Conservation (phyloP, 2,113 vertebrate genomes). For the Myodes glareolus region DNA sequence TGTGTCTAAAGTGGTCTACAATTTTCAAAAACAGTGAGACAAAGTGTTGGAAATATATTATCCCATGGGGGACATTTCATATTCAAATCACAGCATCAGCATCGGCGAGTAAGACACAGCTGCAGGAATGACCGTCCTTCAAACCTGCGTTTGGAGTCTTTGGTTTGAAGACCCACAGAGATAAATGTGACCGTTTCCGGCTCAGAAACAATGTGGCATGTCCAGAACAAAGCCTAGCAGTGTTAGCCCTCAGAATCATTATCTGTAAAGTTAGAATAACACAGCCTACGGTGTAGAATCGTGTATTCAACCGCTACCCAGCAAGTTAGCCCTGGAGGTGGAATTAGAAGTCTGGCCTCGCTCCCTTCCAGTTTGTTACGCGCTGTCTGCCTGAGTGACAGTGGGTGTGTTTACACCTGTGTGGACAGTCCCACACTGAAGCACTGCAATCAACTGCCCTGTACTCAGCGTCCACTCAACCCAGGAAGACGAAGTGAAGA, state of each 20-base stretch:
- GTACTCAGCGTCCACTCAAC: too few relatives aligned
- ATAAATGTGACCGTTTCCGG: neutral
- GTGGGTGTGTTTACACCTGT: neutral
- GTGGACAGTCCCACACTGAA: neutral
- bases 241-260: neutral
- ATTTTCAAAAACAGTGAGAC: neutral
- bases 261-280: neutral
- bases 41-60: neutral
- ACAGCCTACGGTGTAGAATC: neutral
- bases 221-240: neutral
- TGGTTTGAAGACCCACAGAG: neutral
- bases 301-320: too few relatives aligned
- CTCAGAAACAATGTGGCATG: neutral
- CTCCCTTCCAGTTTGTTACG: neutral
- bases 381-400: fast-evolving
- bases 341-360: neutral
- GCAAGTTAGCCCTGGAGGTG: neutral
- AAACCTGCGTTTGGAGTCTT: neutral
- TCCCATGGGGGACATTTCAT: neutral
- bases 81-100: neutral
- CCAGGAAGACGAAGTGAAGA: fast-evolving
- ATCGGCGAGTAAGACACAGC: neutral
- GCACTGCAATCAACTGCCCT: neutral
- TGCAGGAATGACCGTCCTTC: neutral
- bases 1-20: neutral